Percentiles rank a stretch among this genome's conserved stretches.
phyloP scores from a whole-genome alignment of 2,113 vertebrate species.

The Neoarius graeffei region DNA sequence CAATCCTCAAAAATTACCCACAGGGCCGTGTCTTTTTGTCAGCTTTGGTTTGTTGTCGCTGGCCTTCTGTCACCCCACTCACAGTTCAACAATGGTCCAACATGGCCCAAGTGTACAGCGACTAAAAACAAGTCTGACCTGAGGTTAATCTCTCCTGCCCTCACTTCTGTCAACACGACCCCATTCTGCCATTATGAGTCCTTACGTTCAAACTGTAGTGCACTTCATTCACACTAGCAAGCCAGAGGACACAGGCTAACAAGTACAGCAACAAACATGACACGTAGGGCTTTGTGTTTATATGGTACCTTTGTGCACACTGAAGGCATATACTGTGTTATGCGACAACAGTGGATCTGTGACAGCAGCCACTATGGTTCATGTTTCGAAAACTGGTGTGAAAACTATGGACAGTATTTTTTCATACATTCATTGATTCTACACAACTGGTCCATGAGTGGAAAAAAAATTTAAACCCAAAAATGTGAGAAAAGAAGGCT shows the following conservation, averaged over 20 bases:
- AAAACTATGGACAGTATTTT: not conserved
- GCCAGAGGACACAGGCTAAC: conserved; percentile 3
- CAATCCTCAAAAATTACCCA: conserved; percentile 67
- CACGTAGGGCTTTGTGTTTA: not conserved
- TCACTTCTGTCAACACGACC: conserved; percentile 59
- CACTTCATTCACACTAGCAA: conserved; percentile 4
- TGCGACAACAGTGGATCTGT: not conserved
- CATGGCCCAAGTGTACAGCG: conserved; percentile 2
- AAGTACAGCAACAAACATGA: not conserved
- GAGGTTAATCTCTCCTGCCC: conserved; percentile 73
- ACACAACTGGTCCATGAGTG: not conserved
- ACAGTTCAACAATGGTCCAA: conserved; percentile 48
- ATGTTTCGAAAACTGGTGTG: not conserved
- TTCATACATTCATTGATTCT: not conserved
- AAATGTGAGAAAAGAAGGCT: not conserved
- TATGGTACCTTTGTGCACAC: not conserved
- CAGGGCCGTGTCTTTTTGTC: conserved; percentile 51
- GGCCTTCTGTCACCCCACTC: conserved; percentile 52
- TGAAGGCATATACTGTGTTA: no score
- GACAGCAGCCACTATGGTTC: not conserved
- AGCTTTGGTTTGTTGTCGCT: conserved; percentile 36
- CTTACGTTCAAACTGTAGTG: not conserved
- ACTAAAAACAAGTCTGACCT: conserved; percentile 32
- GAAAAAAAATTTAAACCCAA: not conserved
- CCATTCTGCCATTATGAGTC: conserved; percentile 20